These are phyloP conservation scores for Muscicapa adusta DNA, from an alignment of 2,113 vertebrate species.

Conservation along the genomic window DNA sequence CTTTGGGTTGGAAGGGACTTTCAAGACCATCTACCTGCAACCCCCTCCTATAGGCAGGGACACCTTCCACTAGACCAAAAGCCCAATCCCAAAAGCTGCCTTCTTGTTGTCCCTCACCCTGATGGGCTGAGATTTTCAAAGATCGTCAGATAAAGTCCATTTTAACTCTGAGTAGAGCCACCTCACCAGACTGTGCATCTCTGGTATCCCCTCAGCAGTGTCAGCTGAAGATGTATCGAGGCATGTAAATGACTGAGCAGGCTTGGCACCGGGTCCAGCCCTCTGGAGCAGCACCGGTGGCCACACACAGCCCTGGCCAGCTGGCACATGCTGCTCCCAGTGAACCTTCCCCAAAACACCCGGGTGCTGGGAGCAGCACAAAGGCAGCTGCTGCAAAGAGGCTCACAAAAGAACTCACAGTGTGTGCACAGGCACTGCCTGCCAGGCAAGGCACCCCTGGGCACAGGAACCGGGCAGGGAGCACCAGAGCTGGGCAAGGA, in stretches of 20 bases:
- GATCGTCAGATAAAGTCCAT: neutral
- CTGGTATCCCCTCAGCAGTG: fast-evolving
- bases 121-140: neutral
- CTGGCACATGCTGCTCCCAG: neutral
- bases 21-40: neutral
- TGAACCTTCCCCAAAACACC: neutral
- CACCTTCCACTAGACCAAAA: neutral
- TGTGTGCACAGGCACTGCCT: neutral
- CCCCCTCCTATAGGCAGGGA: neutral
- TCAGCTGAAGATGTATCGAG: neutral
- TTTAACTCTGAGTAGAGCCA: neutral
- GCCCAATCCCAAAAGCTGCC: neutral
- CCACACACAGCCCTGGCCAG: neutral
- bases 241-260: neutral
- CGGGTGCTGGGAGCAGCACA: neutral
- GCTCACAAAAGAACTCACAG: neutral
- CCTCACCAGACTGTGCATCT: neutral
- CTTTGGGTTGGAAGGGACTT: neutral
- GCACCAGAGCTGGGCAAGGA: fast-evolving
- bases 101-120: neutral
- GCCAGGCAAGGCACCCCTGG: neutral
- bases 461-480: neutral
- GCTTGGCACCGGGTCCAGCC: neutral
- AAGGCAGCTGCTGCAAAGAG: neutral
- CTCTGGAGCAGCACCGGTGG: neutral